Base-by-base conservation (phyloP, 2,888 invertebrate species). In the Sialis fuliginosa region DNA sequence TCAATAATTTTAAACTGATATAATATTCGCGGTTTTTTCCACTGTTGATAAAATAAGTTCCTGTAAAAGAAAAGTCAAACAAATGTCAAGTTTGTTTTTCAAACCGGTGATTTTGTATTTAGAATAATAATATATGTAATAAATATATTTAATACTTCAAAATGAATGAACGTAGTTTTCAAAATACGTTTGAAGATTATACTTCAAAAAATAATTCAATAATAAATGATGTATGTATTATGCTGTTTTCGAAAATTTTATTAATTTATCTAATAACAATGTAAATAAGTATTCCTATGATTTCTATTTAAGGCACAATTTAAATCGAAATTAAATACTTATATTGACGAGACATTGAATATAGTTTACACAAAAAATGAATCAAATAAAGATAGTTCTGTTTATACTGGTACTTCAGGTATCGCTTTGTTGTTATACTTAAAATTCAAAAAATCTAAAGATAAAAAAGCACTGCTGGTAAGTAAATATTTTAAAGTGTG, bases 361-460 rank as follows among this genome's bases (percentile, higher is more conserved):
- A 42, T 10, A 34, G n/a, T 12, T 34, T 42, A 31, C 32, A 47
- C 42, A 13, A 51, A 9, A 44, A 51, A 31, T 44, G 48, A 7
- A 49, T 59, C 34, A 30, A 37, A 42, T 31, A 37, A 42, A 6
- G 81, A 85, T 65, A 69, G 68, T 54, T 76, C 81, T 5, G 69
- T 87, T 1, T 88, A 88, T 55, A 86, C 86, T 6, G 88, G 88
- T 34, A 75, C 74, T 47, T 63, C 79, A 52, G 88, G 88, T 34
- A 67, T 83, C 49, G 80, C 81, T 34, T 63, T 81, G 37, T 67
- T 78, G 52, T 77, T 78, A 58, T 68, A 79, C 47, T 69, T 72
- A 52, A 62, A 61, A 54, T 57, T 56, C 51, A 56, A 57, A 6
- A 50, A 58, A 37, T 55, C 53, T 32, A 58, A 42, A 2, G 34